A percentile compares a stretch with the other conserved stretches of the same genome.
Evolutionary conservation across 2,113 vertebrate genomes (phyloP).

Genomic region (Brienomyrus longianalis): DNA sequence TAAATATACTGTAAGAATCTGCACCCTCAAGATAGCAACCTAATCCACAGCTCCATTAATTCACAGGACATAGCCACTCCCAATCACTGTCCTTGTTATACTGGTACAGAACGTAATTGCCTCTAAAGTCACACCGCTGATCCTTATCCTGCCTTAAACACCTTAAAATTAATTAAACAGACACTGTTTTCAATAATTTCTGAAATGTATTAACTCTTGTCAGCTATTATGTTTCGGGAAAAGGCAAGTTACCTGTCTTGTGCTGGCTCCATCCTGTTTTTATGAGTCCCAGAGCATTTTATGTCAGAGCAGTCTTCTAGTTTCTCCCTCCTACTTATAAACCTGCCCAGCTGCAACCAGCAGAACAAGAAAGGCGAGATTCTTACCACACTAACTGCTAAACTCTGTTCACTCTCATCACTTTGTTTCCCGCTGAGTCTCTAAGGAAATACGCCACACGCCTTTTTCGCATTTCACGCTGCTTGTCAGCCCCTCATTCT

Average conservation of each 20-base stretch:
- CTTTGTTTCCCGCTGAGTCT: not conserved
- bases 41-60: not conserved
- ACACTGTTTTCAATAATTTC: not conserved
- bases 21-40: not conserved
- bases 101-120: not conserved
- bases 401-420: not conserved
- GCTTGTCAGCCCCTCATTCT: not conserved
- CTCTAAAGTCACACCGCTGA: not conserved
- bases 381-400: constrained; percentile 28
- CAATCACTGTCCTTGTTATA: not conserved
- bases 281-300: constrained; percentile 48
- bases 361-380: constrained; percentile 56
- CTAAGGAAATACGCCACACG: not conserved
- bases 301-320: constrained; percentile 1
- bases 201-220: not conserved
- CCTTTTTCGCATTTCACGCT: too few relatives aligned
- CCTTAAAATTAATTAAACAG: not conserved
- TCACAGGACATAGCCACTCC: not conserved
- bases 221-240: not conserved
- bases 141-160: not conserved
- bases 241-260: constrained; percentile 50
- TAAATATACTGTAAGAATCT: not conserved
- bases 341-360: constrained; percentile 42
- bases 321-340: constrained; percentile 29
- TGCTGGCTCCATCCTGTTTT: constrained; percentile 51